These are phyloP conservation scores for Onychorhynchus coronatus DNA, from an alignment of 2,113 vertebrate species.

Conservation along the genomic window DNA sequence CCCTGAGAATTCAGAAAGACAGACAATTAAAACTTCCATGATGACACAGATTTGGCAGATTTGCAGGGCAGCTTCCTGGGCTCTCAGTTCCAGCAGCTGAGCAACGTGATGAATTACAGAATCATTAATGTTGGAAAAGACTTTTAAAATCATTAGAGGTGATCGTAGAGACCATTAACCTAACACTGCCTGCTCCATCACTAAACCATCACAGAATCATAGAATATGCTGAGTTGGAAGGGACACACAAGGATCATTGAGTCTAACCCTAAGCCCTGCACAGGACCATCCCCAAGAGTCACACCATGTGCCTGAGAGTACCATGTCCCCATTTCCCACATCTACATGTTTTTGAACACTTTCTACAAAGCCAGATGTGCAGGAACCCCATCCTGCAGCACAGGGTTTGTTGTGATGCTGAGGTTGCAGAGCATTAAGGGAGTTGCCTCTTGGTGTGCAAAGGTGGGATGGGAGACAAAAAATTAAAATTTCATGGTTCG, in stretches of 20 bases:
- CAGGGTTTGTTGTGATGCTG: background rate
- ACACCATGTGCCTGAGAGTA: background rate
- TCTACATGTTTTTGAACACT: background rate
- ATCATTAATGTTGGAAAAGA: background rate
- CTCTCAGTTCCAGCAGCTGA: conserved; percentile 9
- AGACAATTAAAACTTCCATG: background rate
- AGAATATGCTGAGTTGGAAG: background rate
- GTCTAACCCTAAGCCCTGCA: background rate
- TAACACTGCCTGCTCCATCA: background rate
- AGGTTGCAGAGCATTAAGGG: background rate
- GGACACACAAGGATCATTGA: background rate
- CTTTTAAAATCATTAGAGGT: background rate
- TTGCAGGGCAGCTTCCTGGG: background rate
- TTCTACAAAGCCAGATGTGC: background rate
- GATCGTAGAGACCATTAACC: background rate
- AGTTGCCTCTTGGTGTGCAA: fast-evolving
- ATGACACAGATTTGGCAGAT: background rate
- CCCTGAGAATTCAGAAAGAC: background rate
- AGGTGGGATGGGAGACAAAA: background rate
- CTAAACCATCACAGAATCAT: background rate
- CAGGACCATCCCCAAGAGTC: background rate
- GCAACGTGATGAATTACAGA: background rate
- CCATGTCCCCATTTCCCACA: background rate
- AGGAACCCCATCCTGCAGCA: background rate
- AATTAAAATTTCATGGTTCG: background rate